Evolutionary conservation across 2,888 invertebrate genomes (phyloP).

Genomic region (Aspidiotus rigidus): DNA sequence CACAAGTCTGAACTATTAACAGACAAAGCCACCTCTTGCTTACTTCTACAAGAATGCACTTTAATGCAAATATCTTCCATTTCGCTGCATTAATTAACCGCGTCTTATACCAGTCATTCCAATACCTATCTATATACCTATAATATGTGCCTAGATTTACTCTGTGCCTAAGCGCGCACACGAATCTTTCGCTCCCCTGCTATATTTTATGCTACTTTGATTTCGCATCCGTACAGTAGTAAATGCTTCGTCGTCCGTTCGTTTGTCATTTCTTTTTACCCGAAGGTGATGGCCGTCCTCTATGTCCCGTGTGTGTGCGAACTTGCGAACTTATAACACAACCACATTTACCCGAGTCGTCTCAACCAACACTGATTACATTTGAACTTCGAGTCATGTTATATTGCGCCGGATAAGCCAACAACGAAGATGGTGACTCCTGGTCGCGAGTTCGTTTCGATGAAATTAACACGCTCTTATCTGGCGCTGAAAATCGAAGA

Average conservation of each 20-base stretch:
- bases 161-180: constrained; percentile 2
- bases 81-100: constrained; percentile 30
- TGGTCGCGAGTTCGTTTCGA: no score
- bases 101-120: constrained; percentile 3
- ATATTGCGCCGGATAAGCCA: no score
- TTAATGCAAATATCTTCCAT: constrained; percentile 32
- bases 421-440: no score
- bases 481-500: no score
- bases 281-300: constrained; percentile 23
- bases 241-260: constrained; percentile 11
- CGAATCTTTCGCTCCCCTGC: constrained; percentile 5
- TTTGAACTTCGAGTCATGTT: no score
- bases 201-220: constrained; percentile 1
- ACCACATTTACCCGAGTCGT: no score
- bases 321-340: no score
- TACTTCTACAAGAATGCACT: constrained; percentile 32
- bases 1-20: constrained; percentile 31
- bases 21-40: constrained; percentile 33
- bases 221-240: constrained; percentile 12
- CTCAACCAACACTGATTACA: no score
- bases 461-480: no score
- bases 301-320: no score
- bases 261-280: constrained; percentile 21
- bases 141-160: not conserved
- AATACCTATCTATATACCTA: not conserved